Evolutionary conservation across 2,113 vertebrate genomes (phyloP).

Genomic region (Laterallus jamaicensis): DNA sequence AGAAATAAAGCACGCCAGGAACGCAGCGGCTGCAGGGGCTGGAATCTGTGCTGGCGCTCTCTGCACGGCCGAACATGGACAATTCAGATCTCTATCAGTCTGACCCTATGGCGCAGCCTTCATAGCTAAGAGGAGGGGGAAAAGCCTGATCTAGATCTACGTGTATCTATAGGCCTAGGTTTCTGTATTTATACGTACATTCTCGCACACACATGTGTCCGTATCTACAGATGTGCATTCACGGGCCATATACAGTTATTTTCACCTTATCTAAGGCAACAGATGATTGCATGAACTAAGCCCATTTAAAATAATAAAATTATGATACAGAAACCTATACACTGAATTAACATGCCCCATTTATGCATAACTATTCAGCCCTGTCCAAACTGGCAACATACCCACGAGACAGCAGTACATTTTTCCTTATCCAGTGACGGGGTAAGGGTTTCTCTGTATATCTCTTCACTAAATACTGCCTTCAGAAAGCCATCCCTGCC

Average conservation of each 20-base stretch:
- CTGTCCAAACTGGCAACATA: not conserved
- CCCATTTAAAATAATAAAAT: not conserved
- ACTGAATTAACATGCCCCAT: not conserved
- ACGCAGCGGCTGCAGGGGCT: not conserved
- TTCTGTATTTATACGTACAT: not conserved
- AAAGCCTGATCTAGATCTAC: not conserved
- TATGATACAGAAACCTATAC: not conserved
- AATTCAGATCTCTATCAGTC: not conserved
- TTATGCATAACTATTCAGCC: not conserved
- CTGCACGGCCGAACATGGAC: accelerated
- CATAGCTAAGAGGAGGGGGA: not conserved
- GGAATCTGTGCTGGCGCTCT: not conserved
- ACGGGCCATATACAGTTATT: not conserved
- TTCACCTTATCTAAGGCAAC: not conserved
- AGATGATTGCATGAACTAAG: not conserved
- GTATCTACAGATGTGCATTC: not conserved
- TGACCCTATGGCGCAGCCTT: not conserved
- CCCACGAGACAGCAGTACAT: not conserved
- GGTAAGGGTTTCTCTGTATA: not conserved
- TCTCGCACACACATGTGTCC: not conserved
- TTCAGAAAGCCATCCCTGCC: not conserved
- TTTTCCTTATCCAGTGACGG: not conserved
- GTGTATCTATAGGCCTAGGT: not conserved
- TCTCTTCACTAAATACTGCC: not conserved
- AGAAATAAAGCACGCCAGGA: not conserved